Evolutionary conservation across 2,888 invertebrate species (phyloP), one percentile per base, ranked within the genome.

Genomic region (Catocala nupta): DNA sequence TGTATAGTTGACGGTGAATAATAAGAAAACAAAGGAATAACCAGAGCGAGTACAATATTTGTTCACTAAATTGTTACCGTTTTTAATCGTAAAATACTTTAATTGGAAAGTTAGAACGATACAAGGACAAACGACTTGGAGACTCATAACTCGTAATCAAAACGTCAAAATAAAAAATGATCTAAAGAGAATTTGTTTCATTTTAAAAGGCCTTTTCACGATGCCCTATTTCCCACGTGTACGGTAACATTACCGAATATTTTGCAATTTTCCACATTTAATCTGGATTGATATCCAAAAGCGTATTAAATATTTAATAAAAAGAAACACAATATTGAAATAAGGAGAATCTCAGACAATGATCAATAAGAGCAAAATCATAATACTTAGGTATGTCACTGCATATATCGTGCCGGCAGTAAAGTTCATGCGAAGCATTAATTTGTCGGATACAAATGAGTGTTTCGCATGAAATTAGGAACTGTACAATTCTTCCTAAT

Each of bases 91-190:
- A 47, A 63, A 61, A 65, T 69, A 50, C 45, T 61, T 58, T 72
- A 65, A 55, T 62, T 60, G 43, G 61, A 54, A 53, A 59, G 48
- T 39, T 52, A 62, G 63, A 64, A 62, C 49, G 57, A 59, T 64
- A 64, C 49, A 48, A 54, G 54, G 44, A 70, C 56, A 68, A 73
- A 73, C 51, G 64, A 68, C 56, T 70, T 53, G 50, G 47, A 58
- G 54, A 43, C 57, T 74, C 56, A 44, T 70, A 73, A 47, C 64
- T 70, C 54, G 56, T 70, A 67, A 75, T 70, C 70, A 70, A 77
- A 66, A 68, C 58, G 63, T 70, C 77, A 75, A 70, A 70, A 73
- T 73, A 70, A 74, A 69, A 74, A 75, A 74, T 72, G 73, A 63
- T 72, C 69, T 59, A 42, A 39, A 47, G 43, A 53, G 51, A 63